Evolutionary conservation across 2,797 vertebrate genomes (phyloP), one percentile per base, ranked within the genome.

Genomic region (Alca torda): DNA sequence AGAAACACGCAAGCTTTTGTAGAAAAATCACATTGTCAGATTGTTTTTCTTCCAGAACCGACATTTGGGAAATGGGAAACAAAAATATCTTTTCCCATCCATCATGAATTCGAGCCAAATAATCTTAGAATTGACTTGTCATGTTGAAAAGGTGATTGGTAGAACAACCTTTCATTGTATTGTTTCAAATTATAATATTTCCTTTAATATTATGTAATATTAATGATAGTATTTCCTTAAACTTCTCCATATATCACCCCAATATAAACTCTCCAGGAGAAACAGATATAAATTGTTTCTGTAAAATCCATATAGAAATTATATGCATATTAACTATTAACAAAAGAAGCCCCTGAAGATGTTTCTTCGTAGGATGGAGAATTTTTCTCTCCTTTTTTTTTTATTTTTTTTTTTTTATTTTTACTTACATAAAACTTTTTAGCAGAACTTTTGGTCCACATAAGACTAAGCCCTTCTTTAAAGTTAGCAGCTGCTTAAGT

Each of bases 151-250:
- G 73, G 68, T 94, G 85, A 94, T 63, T 76, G 60, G 72, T 84
- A 97, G 80, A 96, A 79, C 53, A 96, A 90, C 95, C 74, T 24
- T 92, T 87, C 26, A 84, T 91, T 96, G 96, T 91, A 95, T 82
- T 95, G 76, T 95, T 98, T 96, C 84, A 95, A 97, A 97, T 87
- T 19, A 95, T 77, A 96, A 81, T 81, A 96, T 93, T 97, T 96
- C 90, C 93, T 95, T 96, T 97, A 97, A 89, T 84, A 35, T 46
- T 70, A 59, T 16, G 59, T 31, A 61, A 50, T 5, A 23, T 17
- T 75, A 96, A 97, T 92, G 93, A 91, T 87, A 96, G 90, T 87
- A 96, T 91, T 96, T 96, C 88, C 84, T 95, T 97, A 95, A 97
- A 95, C 53, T 95, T 97, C 94, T 97, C 94, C 94, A 93, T 83